Evolutionary conservation across 1,140 invertebrate species (phyloP), one percentile per base, ranked within the genome.

Genomic region (Bacillus rossius): DNA sequence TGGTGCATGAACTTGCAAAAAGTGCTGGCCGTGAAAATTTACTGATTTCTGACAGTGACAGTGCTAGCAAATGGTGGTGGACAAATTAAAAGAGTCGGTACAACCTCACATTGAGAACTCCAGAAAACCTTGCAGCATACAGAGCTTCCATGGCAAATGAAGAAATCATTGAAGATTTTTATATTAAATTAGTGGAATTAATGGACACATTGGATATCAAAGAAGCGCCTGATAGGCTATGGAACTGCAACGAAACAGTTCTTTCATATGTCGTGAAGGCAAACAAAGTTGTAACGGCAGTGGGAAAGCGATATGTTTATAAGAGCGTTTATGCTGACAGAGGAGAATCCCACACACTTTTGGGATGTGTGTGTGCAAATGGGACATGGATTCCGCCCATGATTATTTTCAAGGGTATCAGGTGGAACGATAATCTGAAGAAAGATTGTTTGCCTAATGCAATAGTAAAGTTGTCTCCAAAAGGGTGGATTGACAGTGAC

Each of bases 341-440:
- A 54, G 69, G 64, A 14, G 65, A 73, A 64, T 75, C 69, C 54
- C 70, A 73, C 1, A 76, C 72, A 2, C 61, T 75, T 23, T 69
- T 71, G 1, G 65, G 61, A 16, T 75, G 72, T 66, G 67, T 52
- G 3, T 75, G 68, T 69, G 71, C 71, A 50, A 17, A 65, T n/a
- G 71, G 72, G 42, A 23, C 59, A 8, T 55, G 50, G 40, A 67
- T 75, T 48, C 69, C 71, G 5, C 67, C 73, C 29, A 73, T 70
- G 64, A 70, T 74, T 26, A 38, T 75, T 16, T 78, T 75, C 54
- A 71, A 71, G 57, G 69, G 73, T 19, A 65, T 66, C 1, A 50
- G 69, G 19, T 57, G 69, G 49, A 71, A 71, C 50, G 60, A 60
- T 29, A 65, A 67, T 54, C 69, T 63, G 45, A 55, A 43, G 8